phyloP scores from a whole-genome alignment of 2,113 vertebrate genomes.

The Prietella phreatophila region DNA sequence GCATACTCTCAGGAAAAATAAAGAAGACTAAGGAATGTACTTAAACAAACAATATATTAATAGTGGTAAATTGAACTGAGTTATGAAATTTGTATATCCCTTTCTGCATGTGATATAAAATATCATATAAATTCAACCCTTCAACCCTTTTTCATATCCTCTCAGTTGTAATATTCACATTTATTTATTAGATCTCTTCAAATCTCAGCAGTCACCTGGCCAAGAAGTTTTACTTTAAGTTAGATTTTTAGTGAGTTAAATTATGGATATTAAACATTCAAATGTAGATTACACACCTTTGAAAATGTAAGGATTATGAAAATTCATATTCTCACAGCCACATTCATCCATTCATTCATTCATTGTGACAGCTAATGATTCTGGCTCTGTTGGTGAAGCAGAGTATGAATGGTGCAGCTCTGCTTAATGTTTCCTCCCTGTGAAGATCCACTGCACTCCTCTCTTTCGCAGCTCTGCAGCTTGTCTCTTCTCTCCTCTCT shows the following conservation, averaged over 20 bases:
- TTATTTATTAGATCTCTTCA: neutral
- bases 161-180: neutral
- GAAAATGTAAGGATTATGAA: neutral
- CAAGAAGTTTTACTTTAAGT: neutral
- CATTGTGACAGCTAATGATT: neutral
- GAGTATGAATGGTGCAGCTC: constrained; percentile 18
- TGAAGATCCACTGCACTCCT: constrained; percentile 64
- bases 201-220: neutral
- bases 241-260: neutral
- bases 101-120: neutral
- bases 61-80: neutral
- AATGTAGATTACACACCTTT: neutral
- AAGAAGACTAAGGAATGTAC: neutral
- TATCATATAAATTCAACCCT: neutral
- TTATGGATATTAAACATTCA: neutral
- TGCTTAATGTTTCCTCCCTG: constrained; percentile 56
- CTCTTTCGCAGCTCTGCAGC: constrained; percentile 68
- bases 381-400: constrained; percentile 1
- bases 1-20: neutral
- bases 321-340: neutral
- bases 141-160: neutral
- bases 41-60: neutral
- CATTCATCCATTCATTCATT: neutral
- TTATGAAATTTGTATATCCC: neutral
- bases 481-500: constrained; percentile 61